A percentile compares a stretch with the other conserved stretches of the same genome.
Conservation (phyloP, 1,140 invertebrate species). For the Calliopsis andreniformis region DNA sequence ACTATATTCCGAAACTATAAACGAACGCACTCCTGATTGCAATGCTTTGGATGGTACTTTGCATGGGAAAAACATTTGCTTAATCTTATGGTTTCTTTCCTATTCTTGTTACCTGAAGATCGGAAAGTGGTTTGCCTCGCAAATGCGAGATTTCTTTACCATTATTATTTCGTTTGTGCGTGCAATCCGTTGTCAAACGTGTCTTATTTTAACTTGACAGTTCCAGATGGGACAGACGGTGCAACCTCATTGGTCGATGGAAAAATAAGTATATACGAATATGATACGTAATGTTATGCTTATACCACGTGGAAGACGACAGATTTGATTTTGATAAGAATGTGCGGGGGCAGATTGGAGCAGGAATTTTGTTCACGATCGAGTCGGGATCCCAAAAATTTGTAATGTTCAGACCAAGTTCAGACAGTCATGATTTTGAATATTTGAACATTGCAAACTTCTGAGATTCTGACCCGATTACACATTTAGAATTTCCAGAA, state of each 20-base stretch:
- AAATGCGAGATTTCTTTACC: not conserved
- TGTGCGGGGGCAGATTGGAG: no score
- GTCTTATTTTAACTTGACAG: conserved; percentile 34
- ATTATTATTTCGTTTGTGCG: not conserved
- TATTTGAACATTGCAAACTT: no score
- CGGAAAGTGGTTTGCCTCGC: conserved; percentile 6
- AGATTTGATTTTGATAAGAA: no score
- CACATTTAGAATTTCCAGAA: no score
- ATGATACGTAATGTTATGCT: not conserved
- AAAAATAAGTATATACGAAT: not conserved
- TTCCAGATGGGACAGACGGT: conserved; percentile 57
- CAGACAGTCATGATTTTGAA: no score
- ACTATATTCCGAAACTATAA: conserved; percentile 59
- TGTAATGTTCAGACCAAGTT: no score
- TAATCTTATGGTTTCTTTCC: not conserved
- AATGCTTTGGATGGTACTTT: not conserved
- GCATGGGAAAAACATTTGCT: not conserved
- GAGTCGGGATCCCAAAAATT: no score
- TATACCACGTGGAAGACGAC: conserved; percentile 37
- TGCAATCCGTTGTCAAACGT: conserved; percentile 7
- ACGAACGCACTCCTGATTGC: not conserved
- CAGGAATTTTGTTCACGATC: no score
- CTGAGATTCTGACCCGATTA: no score
- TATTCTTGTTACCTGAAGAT: not conserved
- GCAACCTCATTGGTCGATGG: conserved; percentile 62